Conservation (phyloP, 64 coral and sea anemone genomes). For the Cladopsammia gracilis region DNA sequence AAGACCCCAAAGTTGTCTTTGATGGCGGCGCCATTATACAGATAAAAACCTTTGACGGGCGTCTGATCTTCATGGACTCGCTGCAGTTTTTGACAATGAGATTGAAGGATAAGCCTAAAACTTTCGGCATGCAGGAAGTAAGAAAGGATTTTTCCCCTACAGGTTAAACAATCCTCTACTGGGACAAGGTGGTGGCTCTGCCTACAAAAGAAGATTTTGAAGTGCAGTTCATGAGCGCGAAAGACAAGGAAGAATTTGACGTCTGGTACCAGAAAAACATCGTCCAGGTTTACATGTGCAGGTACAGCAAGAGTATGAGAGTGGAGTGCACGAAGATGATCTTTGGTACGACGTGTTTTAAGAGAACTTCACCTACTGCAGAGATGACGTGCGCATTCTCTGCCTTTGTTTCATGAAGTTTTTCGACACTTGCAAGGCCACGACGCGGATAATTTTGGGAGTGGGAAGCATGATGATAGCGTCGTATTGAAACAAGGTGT, state of each 20-base stretch:
- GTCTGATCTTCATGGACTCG: neutral
- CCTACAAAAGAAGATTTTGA: neutral
- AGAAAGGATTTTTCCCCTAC: neutral
- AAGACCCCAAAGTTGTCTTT: neutral
- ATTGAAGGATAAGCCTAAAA: neutral
- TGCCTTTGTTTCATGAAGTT: conserved; percentile 29
- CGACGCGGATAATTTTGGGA: neutral
- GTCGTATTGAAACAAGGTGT: conserved; percentile 14
- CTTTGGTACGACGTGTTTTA: neutral
- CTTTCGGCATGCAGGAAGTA: neutral
- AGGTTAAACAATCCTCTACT: neutral
- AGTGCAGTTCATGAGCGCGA: neutral
- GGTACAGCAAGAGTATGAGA: neutral
- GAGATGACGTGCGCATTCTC: conserved; percentile 50
- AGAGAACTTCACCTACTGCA: conserved; percentile 49
- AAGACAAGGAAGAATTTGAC: neutral
- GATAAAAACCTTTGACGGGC: neutral
- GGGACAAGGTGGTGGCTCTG: neutral
- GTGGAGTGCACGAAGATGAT: neutral
- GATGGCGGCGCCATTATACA: neutral
- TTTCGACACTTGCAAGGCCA: neutral
- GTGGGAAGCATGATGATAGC: neutral
- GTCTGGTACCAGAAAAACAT: neutral
- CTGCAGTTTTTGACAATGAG: neutral
- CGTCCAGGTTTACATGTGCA: neutral